phyloP scores from a whole-genome alignment of 2,797 vertebrate genomes.

The Molossus alvarezi region DNA sequence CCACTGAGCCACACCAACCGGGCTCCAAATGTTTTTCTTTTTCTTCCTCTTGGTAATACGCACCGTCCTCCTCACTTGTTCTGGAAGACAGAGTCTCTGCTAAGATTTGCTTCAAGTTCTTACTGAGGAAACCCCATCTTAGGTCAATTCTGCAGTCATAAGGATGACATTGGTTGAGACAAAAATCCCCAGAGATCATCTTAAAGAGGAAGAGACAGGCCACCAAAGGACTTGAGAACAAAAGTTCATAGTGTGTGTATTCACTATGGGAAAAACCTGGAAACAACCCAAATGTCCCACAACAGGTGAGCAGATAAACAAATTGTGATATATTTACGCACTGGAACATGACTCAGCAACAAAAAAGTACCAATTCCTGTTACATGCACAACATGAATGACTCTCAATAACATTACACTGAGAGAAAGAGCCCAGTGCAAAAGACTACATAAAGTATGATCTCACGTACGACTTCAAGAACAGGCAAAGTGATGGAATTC shows the following conservation, averaged over 20 bases:
- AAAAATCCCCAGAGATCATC: background rate
- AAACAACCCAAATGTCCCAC: background rate
- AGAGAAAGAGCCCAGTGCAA: background rate
- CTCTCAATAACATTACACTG: background rate
- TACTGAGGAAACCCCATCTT: background rate
- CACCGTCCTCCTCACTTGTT: background rate
- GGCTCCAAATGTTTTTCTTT: background rate
- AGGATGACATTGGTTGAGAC: background rate
- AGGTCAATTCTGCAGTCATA: background rate
- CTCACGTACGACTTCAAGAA: background rate
- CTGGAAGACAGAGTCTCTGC: background rate
- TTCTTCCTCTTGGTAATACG: background rate
- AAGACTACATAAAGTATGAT: background rate
- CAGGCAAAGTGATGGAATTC: background rate
- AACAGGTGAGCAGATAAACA: background rate
- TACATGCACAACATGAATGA: background rate
- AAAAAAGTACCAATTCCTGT: background rate
- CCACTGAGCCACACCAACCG: too few species aligned
- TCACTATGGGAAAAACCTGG: conserved; percentile 18
- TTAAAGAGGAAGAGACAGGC: background rate
- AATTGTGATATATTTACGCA: background rate
- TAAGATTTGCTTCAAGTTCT: conserved; percentile 5
- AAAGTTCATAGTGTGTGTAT: background rate
- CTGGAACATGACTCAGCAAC: background rate
- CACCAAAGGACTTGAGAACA: background rate